These are phyloP conservation scores for Drosophila neotestacea DNA, from an alignment of 2,888 invertebrate species.

Conservation along the genomic window DNA sequence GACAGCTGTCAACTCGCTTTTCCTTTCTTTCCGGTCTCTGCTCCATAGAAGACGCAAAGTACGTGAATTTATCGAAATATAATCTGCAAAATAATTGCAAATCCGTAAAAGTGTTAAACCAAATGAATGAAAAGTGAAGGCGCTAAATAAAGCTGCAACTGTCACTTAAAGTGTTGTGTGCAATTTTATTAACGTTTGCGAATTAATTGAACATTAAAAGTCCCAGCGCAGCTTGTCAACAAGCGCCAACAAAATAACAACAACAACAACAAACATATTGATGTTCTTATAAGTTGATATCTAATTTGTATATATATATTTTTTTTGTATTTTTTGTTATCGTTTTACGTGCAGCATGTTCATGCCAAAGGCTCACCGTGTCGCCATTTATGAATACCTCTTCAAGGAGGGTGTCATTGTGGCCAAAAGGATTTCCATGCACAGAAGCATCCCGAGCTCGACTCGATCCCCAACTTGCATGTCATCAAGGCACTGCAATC, in stretches of 20 bases:
- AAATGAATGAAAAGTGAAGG: conserved; percentile 24
- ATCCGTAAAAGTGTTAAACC: conserved; percentile 50
- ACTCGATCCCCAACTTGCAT: conserved; percentile 97
- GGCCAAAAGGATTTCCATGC: conserved; percentile 99
- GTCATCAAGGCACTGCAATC: conserved; percentile 99
- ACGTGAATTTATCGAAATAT: conserved; percentile 72
- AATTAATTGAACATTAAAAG: conserved; percentile 30
- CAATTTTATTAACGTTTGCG: conserved; percentile 40
- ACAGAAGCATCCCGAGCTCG: conserved; percentile 98
- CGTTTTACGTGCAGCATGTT: conserved; percentile 92
- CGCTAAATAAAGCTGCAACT: conserved; percentile 17
- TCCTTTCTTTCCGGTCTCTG: conserved; percentile 85
- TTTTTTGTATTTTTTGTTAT: conserved; percentile 53
- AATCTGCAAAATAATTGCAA: conserved; percentile 77
- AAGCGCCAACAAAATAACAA: conserved; percentile 38
- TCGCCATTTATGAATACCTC: conserved; percentile 98
- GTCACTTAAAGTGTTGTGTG: conserved; percentile 36
- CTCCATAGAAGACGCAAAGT: conserved; percentile 84
- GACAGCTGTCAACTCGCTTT: conserved; percentile 73
- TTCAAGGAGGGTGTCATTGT: conserved; percentile 99
- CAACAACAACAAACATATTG: conserved; percentile 19
- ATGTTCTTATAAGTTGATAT: conserved; percentile 9
- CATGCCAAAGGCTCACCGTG: conserved; percentile 99
- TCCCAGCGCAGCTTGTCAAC: conserved; percentile 34
- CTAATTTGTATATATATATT: conserved; percentile 33